These are phyloP conservation scores for Hormaphis cornu DNA, from an alignment of 1,140 invertebrate species.

Conservation along the genomic window DNA sequence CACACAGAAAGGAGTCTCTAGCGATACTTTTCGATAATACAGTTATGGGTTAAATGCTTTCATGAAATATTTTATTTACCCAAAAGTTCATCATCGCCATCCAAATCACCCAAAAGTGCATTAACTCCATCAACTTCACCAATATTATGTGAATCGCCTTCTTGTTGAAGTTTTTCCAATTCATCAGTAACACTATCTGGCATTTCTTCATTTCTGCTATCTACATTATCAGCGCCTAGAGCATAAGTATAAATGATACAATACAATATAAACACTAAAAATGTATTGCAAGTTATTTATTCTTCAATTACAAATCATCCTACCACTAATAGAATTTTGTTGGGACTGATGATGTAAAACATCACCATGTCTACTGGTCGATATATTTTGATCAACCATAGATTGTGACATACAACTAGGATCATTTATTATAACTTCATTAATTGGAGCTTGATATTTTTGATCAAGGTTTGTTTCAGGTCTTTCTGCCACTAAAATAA, in stretches of 20 bases:
- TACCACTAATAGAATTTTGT: slow-evolving; percentile 28
- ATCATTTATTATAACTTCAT: slow-evolving; percentile 26
- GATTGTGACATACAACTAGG: slow-evolving; percentile 12
- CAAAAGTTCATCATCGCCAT: slow-evolving; percentile 77
- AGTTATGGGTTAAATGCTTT: neutral
- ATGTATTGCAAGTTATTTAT: neutral
- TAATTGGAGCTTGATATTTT: slow-evolving; percentile 17
- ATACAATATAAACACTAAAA: neutral
- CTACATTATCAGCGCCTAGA: slow-evolving; percentile 28
- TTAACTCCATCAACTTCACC: slow-evolving; percentile 62
- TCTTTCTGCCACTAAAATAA: neutral
- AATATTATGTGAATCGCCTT: slow-evolving; percentile 50
- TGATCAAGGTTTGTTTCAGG: slow-evolving; percentile 1
- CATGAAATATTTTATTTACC: slow-evolving; percentile 46
- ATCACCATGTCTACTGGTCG: slow-evolving; percentile 7
- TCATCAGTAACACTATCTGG: slow-evolving; percentile 69
- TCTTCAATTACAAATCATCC: neutral
- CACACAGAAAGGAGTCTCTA: too few relatives aligned
- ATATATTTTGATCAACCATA: slow-evolving; percentile 8
- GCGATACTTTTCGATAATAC: too few relatives aligned
- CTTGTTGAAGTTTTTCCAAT: slow-evolving; percentile 68
- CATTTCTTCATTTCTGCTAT: slow-evolving; percentile 48
- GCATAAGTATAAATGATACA: neutral
- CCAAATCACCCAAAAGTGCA: slow-evolving; percentile 68
- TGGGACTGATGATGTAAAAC: slow-evolving; percentile 15